phyloP scores from a whole-genome alignment of 2,113 vertebrate genomes.

The Ceyx melanurus region DNA sequence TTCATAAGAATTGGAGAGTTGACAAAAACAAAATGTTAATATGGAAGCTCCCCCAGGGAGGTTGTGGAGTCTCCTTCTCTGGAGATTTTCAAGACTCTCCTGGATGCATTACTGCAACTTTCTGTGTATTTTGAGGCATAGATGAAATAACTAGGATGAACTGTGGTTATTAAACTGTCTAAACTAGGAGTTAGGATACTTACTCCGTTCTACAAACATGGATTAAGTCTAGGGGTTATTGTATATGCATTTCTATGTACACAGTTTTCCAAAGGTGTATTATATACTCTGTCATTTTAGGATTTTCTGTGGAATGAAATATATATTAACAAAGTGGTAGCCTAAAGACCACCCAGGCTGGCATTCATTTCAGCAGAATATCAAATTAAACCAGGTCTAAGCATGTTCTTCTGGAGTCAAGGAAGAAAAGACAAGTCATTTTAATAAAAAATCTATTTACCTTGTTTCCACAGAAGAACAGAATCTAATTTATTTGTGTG shows the following conservation, averaged over 20 bases:
- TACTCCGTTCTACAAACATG: neutral
- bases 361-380: neutral
- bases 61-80: too few species aligned
- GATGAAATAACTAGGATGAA: neutral
- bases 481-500: slow-evolving; percentile 60
- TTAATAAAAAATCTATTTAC: slow-evolving; percentile 48
- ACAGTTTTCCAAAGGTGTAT: neutral
- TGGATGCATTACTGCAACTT: neutral
- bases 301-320: neutral
- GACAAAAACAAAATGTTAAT: neutral
- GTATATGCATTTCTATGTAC: neutral
- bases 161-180: neutral
- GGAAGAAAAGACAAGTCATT: neutral
- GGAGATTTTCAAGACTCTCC: too few species aligned
- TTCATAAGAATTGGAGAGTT: neutral
- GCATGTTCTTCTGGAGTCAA: neutral
- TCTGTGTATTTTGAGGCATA: neutral
- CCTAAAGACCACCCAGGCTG: neutral
- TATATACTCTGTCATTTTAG: neutral
- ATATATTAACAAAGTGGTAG: neutral
- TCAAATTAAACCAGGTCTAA: neutral
- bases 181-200: neutral
- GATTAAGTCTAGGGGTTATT: neutral
- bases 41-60: neutral
- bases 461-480: slow-evolving; percentile 47